A percentile compares a stretch with the other conserved stretches of the same genome.
These are phyloP conservation scores for Puntigrus tetrazona DNA, from an alignment of 2,113 vertebrate species.

Conservation along the genomic window DNA sequence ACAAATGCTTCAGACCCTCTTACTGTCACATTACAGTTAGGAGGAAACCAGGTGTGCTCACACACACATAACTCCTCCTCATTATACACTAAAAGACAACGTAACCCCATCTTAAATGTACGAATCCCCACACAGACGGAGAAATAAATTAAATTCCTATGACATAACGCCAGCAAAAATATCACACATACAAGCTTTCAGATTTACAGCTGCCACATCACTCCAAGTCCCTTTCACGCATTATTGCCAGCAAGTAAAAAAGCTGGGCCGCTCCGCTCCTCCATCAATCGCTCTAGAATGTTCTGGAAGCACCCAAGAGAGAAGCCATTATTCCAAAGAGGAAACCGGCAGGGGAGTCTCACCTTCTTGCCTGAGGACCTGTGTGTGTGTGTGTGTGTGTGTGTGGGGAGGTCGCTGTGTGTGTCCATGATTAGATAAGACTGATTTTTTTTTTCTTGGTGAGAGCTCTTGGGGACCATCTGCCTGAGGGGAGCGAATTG, in stretches of 20 bases:
- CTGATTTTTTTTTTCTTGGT: background rate
- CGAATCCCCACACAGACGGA: conserved; percentile 7
- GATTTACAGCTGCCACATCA: conserved; percentile 13
- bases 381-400: background rate
- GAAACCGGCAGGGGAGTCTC: conserved; percentile 7
- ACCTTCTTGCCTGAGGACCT: background rate
- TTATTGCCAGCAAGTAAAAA: conserved; percentile 12
- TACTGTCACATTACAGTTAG: conserved; percentile 32
- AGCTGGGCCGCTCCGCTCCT: background rate
- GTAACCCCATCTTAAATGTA: background rate
- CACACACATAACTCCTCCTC: background rate
- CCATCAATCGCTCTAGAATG: background rate
- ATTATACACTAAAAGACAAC: background rate
- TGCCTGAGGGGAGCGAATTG: background rate
- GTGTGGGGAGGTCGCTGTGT: background rate
- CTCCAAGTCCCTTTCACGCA: background rate
- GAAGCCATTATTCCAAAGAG: conserved; percentile 30
- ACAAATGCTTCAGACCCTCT: conserved; percentile 10
- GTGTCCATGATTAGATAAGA: conserved; percentile 18
- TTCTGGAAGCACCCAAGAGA: conserved; percentile 25
- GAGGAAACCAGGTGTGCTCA: background rate
- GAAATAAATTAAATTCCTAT: background rate
- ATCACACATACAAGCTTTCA: conserved; percentile 11
- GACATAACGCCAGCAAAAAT: background rate
- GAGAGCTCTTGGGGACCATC: conserved; percentile 4